A percentile compares a stretch with the other conserved stretches of the same genome.
Conservation (phyloP, 2,888 invertebrate species). For the Coronaproctus castanopsis region DNA sequence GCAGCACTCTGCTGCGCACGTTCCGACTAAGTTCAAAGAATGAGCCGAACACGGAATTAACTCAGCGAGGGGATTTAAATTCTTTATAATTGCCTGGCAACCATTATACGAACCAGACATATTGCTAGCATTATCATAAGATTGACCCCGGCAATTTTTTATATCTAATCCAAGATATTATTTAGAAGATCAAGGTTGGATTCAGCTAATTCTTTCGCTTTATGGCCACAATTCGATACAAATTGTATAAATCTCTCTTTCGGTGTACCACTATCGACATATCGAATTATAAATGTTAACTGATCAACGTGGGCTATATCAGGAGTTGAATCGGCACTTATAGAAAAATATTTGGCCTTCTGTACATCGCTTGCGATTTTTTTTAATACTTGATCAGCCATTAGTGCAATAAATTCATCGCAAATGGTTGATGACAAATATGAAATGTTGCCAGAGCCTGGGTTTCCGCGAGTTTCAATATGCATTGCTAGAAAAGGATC, state of each 20-base stretch:
- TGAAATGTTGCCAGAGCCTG: constrained; percentile 19
- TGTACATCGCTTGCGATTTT: constrained; percentile 1
- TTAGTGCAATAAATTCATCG: constrained; percentile 10
- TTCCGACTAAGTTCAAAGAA: not conserved
- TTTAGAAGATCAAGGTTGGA: constrained; percentile 12
- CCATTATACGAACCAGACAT: constrained; percentile 10
- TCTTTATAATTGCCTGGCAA: not conserved
- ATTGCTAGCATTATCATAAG: constrained; percentile 21
- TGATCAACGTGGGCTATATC: constrained; percentile 15
- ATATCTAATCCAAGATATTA: constrained; percentile 11
- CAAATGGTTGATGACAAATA: constrained; percentile 16
- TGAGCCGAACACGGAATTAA: not conserved
- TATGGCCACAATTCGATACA: constrained; percentile 16
- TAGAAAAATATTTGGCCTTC: constrained; percentile 10
- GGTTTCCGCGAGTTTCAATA: constrained; percentile 21
- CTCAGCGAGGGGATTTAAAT: not conserved
- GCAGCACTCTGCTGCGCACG: not conserved
- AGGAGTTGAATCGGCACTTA: constrained; percentile 12
- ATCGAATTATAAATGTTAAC: constrained; percentile 14
- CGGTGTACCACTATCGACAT: constrained; percentile 12
- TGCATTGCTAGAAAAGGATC: constrained; percentile 22
- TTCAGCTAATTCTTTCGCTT: constrained; percentile 16
- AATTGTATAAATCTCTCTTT: constrained; percentile 15
- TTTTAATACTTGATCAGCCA: constrained; percentile 1
- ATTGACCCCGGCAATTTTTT: constrained; percentile 20